Conservation (phyloP, 2,113 vertebrate genomes). For the Aythya baeri region DNA sequence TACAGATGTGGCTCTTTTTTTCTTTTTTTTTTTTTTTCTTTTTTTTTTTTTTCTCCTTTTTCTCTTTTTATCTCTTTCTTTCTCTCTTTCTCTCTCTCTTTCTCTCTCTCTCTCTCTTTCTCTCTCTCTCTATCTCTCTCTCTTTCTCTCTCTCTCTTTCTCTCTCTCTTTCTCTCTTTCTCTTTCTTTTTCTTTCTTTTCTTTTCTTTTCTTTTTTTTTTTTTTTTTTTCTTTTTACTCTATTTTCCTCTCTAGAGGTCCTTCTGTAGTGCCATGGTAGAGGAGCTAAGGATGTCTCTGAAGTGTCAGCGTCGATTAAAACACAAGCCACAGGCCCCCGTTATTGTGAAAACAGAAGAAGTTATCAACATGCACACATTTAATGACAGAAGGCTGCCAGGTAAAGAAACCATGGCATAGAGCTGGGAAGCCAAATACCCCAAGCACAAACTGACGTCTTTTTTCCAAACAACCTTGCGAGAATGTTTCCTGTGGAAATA, state of each 20-base stretch:
- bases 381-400: slow-evolving; percentile 98
- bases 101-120: no score
- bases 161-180: neutral
- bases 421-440: slow-evolving; percentile 82
- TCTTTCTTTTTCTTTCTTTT: neutral
- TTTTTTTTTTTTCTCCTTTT: neutral
- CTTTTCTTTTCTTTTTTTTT: slow-evolving; percentile 5
- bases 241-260: slow-evolving; percentile 85
- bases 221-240: slow-evolving; percentile 16
- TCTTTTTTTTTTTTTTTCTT: neutral
- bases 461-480: slow-evolving; percentile 88
- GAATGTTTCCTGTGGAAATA: slow-evolving; percentile 99
- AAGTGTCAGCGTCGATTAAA: slow-evolving; percentile 97
- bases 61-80: no score
- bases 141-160: neutral
- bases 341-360: slow-evolving; percentile 98
- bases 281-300: slow-evolving; percentile 95
- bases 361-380: slow-evolving; percentile 99
- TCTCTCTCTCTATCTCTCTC: neutral
- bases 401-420: slow-evolving; percentile 99
- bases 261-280: slow-evolving; percentile 98
- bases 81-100: no score
- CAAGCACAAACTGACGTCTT: slow-evolving; percentile 88
- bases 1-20: slow-evolving; percentile 1
- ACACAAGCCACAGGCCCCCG: slow-evolving; percentile 95